phyloP scores from a whole-genome alignment of 1,140 invertebrate species.

The Caenorhabditis tropicalis region DNA sequence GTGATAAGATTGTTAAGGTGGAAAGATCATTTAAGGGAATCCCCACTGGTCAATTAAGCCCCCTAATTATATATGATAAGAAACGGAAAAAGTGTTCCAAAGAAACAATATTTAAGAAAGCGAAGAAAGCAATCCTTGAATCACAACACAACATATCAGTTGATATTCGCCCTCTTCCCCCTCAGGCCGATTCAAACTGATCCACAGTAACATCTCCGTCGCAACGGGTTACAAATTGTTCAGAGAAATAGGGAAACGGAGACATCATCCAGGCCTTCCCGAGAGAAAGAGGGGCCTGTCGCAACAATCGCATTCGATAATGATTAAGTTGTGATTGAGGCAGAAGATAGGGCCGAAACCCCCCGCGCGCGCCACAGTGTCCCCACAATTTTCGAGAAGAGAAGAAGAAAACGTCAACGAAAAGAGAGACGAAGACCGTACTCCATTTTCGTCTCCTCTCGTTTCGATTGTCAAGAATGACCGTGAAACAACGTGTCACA shows the following conservation, averaged over 20 bases:
- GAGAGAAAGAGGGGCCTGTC: not conserved
- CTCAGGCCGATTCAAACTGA: not conserved
- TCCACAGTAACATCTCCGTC: constrained; percentile 36
- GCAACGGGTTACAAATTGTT: constrained; percentile 43
- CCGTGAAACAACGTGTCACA: constrained; percentile 39
- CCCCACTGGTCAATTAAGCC: not conserved
- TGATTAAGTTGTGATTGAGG: constrained; percentile 45
- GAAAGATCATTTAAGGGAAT: not conserved
- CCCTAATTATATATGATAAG: not conserved
- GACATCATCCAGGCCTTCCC: not conserved
- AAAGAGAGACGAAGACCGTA: not conserved
- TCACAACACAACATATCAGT: constrained; percentile 24
- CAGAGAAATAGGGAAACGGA: constrained; percentile 3
- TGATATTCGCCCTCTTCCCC: no score
- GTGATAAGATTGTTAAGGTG: constrained; percentile 23
- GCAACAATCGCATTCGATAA: constrained; percentile 32
- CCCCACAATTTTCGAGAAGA: constrained; percentile 13
- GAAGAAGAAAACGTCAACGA: not conserved
- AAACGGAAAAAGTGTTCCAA: no score
- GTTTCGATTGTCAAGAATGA: not conserved
- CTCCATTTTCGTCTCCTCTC: not conserved
- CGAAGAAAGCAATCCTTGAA: not conserved
- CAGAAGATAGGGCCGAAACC: constrained; percentile 30
- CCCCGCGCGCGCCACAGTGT: not conserved
- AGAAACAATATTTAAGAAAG: no score